Evolutionary conservation across 2,888 invertebrate genomes (phyloP).

Genomic region (Macropis europaea): DNA sequence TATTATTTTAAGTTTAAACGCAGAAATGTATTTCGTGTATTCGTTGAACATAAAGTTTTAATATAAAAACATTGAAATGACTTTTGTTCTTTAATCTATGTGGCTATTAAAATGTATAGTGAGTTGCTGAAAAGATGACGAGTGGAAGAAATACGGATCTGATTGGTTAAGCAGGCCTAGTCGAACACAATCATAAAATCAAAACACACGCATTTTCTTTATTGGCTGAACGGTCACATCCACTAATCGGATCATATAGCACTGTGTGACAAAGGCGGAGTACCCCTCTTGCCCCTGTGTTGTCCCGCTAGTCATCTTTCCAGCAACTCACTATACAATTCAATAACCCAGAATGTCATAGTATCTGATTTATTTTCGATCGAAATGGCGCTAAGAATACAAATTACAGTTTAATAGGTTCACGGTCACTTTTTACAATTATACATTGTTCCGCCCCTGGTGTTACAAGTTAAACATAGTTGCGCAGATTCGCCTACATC

Average conservation of each 20-base stretch:
- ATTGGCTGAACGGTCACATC: too few species aligned
- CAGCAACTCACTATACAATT: neutral
- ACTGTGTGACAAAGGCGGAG: too few species aligned
- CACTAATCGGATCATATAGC: too few species aligned
- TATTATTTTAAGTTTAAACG: constrained; percentile 81
- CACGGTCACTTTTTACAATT: constrained; percentile 1
- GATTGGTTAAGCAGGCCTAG: too few species aligned
- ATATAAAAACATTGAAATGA: constrained; percentile 44
- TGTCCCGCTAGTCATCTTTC: too few species aligned
- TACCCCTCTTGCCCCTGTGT: too few species aligned
- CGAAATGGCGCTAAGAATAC: constrained; percentile 17
- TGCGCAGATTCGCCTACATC: neutral
- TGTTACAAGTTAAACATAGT: constrained; percentile 1
- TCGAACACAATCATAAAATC: too few species aligned
- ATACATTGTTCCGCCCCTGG: neutral
- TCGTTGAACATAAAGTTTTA: constrained; percentile 56
- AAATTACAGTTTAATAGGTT: constrained; percentile 14
- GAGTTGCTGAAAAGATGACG: too few species aligned
- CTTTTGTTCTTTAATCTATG: neutral
- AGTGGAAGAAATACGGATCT: too few species aligned
- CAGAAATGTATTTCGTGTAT: constrained; percentile 47
- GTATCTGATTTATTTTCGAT: constrained; percentile 35
- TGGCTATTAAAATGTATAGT: neutral
- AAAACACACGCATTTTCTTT: too few species aligned
- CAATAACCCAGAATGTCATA: neutral